phyloP scores from a whole-genome alignment of 2,797 vertebrate genomes.

The Lutjanus campechanus region DNA sequence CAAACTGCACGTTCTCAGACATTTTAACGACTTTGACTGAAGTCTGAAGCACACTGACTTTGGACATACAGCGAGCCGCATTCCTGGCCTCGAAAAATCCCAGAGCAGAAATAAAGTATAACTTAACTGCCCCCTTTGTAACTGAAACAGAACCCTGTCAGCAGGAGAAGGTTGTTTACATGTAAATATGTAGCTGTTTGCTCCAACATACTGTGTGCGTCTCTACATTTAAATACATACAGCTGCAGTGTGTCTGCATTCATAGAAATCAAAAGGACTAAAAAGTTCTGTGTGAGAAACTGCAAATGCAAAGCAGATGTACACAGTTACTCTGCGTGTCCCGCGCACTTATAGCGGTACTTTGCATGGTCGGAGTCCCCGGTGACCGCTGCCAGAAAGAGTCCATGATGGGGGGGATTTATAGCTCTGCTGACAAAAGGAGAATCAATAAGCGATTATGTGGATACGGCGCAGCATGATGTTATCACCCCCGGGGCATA shows the following conservation, averaged over 20 bases:
- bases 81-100: constrained; percentile 20
- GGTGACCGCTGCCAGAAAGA: constrained; percentile 44
- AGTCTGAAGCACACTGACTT: constrained; percentile 2
- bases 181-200: constrained; percentile 26
- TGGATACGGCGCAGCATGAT: constrained; percentile 62
- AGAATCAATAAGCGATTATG: constrained; percentile 76
- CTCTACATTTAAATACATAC: neutral
- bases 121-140: neutral
- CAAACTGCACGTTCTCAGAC: constrained; percentile 20
- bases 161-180: neutral
- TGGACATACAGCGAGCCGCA: neutral
- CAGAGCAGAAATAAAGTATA: constrained; percentile 19
- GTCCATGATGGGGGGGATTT: constrained; percentile 58
- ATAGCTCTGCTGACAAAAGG: constrained; percentile 70
- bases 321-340: neutral
- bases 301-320: constrained; percentile 32
- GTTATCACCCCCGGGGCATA: constrained; percentile 65
- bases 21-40: constrained; percentile 19
- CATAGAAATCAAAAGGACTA: neutral
- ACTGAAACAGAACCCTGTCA: neutral
- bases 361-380: constrained; percentile 33
- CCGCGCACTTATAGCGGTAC: constrained; percentile 11
- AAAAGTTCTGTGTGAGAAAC: constrained; percentile 2
- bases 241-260: neutral
- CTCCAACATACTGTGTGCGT: constrained; percentile 1